Percentiles rank a stretch among this genome's conserved stretches.
Evolutionary conservation across 1,140 invertebrate species (phyloP).

Genomic region (Heliothis subflexa): DNA sequence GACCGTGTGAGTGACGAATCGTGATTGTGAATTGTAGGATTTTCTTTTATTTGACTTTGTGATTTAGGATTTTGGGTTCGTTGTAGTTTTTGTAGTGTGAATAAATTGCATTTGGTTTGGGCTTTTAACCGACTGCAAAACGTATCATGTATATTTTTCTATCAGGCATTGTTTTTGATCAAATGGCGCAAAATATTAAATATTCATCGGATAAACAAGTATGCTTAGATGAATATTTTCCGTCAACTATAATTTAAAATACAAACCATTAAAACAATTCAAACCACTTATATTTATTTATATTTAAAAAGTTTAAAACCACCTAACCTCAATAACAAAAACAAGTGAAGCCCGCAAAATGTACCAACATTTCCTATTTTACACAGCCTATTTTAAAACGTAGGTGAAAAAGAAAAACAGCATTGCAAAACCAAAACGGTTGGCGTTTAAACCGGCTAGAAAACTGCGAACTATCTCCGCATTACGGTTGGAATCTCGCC

Average conservation of each 20-base stretch:
- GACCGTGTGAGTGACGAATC: conserved; percentile 22
- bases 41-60: conserved; percentile 15
- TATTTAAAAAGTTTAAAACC: too few species aligned
- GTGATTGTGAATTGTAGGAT: conserved; percentile 26
- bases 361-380: not conserved
- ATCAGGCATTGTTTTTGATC: too few species aligned
- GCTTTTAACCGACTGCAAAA: too few species aligned
- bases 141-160: too few species aligned
- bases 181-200: too few species aligned
- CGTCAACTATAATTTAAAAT: not conserved
- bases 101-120: too few species aligned
- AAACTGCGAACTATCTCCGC: conserved; percentile 34
- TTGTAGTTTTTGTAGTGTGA: not conserved
- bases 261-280: not conserved
- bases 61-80: not conserved
- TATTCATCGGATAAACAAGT: too few species aligned
- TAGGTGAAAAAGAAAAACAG: conserved; percentile 23
- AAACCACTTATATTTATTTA: too few species aligned
- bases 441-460: conserved; percentile 17
- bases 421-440: not conserved
- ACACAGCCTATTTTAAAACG: conserved; percentile 23
- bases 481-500: conserved; percentile 40
- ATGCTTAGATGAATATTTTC: too few species aligned
- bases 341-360: not conserved
- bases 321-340: not conserved